phyloP scores from a whole-genome alignment of 92 coral and sea anemone genomes.

The Pocillopora grandis region DNA sequence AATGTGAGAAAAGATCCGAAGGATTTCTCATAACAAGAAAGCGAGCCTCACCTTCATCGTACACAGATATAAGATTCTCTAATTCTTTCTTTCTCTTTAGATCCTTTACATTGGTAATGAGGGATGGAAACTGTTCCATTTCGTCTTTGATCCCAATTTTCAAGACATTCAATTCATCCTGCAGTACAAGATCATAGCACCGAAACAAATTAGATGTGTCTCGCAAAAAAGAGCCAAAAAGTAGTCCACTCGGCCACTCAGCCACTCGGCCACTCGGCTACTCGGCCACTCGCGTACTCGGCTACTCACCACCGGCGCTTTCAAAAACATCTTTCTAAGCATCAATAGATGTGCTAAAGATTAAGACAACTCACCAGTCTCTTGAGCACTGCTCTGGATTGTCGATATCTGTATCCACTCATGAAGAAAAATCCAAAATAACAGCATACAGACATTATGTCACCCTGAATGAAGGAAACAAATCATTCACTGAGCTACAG shows the following conservation, averaged over 20 bases:
- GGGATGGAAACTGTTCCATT: constrained; percentile 78
- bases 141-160: constrained; percentile 94
- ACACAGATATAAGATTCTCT: constrained; percentile 64
- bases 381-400: constrained; percentile 86
- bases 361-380: constrained; percentile 66
- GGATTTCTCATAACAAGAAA: not conserved
- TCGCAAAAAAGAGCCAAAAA: not conserved
- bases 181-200: not conserved
- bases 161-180: constrained; percentile 87
- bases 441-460: constrained; percentile 95
- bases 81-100: constrained; percentile 77
- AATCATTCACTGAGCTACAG: not conserved
- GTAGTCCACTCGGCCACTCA: not conserved
- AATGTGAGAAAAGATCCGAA: not conserved
- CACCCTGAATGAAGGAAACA: constrained; percentile 63
- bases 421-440: constrained; percentile 98
- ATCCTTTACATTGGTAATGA: constrained; percentile 81
- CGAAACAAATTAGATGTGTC: too few species aligned
- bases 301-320: not conserved
- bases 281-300: too few species aligned
- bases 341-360: not conserved
- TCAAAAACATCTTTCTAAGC: not conserved
- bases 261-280: not conserved
- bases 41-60: constrained; percentile 66
- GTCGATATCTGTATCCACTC: constrained; percentile 97